Evolutionary conservation across 2,797 vertebrate species (phyloP).

Genomic region (Lemur catta): DNA sequence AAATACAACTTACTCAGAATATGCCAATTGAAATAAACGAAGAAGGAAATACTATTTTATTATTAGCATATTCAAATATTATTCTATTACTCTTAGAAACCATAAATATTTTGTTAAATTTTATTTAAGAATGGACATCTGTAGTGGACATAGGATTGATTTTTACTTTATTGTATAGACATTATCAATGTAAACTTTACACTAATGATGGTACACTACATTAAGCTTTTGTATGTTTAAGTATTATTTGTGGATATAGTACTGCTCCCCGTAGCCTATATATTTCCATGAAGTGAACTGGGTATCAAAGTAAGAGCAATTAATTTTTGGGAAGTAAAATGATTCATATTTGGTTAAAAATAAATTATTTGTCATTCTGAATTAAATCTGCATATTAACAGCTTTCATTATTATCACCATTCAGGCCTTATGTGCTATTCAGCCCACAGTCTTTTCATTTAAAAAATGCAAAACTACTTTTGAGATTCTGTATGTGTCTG

Average conservation of each 20-base stretch:
- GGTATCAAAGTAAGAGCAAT: conserved; percentile 44
- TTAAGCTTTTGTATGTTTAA: background rate
- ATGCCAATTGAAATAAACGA: background rate
- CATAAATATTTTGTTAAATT: background rate
- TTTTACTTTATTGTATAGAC: background rate
- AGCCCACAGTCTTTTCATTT: conserved; percentile 62
- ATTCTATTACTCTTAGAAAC: background rate
- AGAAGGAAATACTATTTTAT: background rate
- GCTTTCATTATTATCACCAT: conserved; percentile 68
- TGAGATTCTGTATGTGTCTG: conserved; percentile 58
- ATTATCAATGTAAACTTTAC: background rate
- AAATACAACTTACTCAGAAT: background rate
- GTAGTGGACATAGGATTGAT: background rate
- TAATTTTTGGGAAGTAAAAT: conserved; percentile 47
- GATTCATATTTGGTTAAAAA: conserved; percentile 52
- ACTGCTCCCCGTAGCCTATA: background rate
- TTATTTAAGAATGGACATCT: background rate
- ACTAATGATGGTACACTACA: background rate
- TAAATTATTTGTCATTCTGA: conserved; percentile 55
- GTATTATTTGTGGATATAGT: background rate
- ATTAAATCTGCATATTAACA: conserved; percentile 70
- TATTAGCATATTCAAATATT: background rate
- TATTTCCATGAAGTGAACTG: background rate
- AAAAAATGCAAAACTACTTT: conserved; percentile 58
- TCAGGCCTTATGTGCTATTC: conserved; percentile 63